Conservation (phyloP, 2,797 vertebrate genomes). For the Hapalemur alaotrensis region DNA sequence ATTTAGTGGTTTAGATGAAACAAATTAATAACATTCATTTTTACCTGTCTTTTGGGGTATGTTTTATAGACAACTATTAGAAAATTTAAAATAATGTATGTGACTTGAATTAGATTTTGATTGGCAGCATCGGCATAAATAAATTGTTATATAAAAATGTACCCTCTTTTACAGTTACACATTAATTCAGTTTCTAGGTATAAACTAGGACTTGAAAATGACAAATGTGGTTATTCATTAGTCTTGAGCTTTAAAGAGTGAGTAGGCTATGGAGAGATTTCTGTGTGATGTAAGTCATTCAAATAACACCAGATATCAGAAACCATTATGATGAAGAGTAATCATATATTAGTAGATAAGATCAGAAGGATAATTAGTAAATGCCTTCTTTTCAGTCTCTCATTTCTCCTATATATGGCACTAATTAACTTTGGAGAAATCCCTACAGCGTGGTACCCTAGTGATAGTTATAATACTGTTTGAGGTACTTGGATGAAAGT, state of each 20-base stretch:
- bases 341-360: background rate
- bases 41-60: background rate
- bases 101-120: background rate
- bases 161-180: background rate
- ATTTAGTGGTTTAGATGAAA: background rate
- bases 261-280: background rate
- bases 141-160: background rate
- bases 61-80: background rate
- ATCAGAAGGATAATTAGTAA: background rate
- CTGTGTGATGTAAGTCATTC: background rate
- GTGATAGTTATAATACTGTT: background rate
- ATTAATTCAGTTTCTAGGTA: background rate
- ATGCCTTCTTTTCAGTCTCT: background rate
- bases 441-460: background rate
- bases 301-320: background rate
- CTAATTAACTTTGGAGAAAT: background rate
- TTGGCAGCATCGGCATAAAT: background rate
- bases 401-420: background rate
- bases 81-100: background rate
- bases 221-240: background rate
- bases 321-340: background rate
- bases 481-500: conserved; percentile 9
- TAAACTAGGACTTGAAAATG: conserved; percentile 11
- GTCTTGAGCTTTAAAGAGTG: background rate
- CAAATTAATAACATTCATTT: background rate